A percentile compares a stretch with the other conserved stretches of the same genome.
Evolutionary conservation across 2,113 vertebrate genomes (phyloP).

Genomic region (Phaethornis superciliosus): DNA sequence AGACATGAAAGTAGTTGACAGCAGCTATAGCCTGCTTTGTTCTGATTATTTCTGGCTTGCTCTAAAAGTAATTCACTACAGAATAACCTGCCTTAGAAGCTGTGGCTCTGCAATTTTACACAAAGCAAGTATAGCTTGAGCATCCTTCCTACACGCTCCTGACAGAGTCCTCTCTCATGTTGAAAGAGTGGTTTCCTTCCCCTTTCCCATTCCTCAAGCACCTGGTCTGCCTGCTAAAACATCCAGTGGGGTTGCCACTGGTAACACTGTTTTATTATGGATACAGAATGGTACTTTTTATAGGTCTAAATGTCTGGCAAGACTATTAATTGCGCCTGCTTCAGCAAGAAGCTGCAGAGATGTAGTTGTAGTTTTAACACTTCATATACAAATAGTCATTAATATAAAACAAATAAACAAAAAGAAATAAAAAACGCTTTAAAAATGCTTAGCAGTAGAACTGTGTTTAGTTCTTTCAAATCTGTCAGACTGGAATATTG

Average conservation of each 20-base stretch:
- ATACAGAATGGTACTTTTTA: background rate
- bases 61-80: background rate
- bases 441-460: background rate
- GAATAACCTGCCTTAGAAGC: background rate
- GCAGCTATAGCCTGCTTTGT: conserved; percentile 3
- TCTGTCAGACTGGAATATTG: background rate
- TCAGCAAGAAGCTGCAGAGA: background rate
- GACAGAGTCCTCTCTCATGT: background rate
- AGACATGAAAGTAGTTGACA: background rate
- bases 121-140: background rate
- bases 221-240: background rate
- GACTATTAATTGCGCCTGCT: background rate
- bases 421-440: background rate
- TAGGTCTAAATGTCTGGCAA: background rate
- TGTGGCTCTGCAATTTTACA: background rate
- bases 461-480: background rate
- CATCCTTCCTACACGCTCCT: background rate
- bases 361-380: background rate
- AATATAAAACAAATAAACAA: background rate
- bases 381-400: background rate
- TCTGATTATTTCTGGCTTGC: conserved; percentile 11
- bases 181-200: background rate
- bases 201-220: background rate
- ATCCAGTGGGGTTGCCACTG: background rate
- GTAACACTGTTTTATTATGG: background rate